Percentiles rank a stretch among this genome's conserved stretches.
Evolutionary conservation across 1,140 invertebrate species (phyloP).

Genomic region (Dufourea novaeangliae): DNA sequence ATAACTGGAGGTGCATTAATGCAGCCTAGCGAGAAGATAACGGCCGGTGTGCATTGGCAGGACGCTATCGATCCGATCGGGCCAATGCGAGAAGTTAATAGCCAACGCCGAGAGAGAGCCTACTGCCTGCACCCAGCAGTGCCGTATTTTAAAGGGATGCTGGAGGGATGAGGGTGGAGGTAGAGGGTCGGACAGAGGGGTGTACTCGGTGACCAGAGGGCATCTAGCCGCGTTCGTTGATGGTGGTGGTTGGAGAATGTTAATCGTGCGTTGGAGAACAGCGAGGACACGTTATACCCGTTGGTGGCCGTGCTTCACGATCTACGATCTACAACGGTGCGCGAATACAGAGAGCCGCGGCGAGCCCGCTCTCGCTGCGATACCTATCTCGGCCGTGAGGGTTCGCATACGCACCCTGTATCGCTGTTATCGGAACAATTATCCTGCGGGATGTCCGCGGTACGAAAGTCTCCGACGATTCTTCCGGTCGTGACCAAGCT

Average conservation of each 20-base stretch:
- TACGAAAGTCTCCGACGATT: constrained; percentile 2
- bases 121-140: constrained; percentile 22
- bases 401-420: constrained; percentile 23
- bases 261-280: constrained; percentile 45
- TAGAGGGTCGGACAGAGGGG: not conserved
- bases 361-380: constrained; percentile 10
- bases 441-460: constrained; percentile 21
- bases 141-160: constrained; percentile 61
- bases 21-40: constrained; percentile 77
- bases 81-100: constrained; percentile 67
- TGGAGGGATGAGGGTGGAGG: too few species aligned
- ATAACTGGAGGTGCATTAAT: constrained; percentile 78
- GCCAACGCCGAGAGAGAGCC: constrained; percentile 37
- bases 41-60: constrained; percentile 62
- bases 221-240: constrained; percentile 23
- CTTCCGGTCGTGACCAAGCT: not conserved
- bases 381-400: constrained; percentile 26
- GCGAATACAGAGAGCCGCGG: too few species aligned
- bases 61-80: constrained; percentile 63
- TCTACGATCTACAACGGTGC: constrained; percentile 40
- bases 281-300: constrained; percentile 33
- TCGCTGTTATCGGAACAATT: constrained; percentile 41
- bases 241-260: constrained; percentile 27
- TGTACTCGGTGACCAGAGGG: constrained; percentile 39
- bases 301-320: constrained; percentile 8